phyloP scores from a whole-genome alignment of 23 tunicate genomes.

The Trididemnum clinides region DNA sequence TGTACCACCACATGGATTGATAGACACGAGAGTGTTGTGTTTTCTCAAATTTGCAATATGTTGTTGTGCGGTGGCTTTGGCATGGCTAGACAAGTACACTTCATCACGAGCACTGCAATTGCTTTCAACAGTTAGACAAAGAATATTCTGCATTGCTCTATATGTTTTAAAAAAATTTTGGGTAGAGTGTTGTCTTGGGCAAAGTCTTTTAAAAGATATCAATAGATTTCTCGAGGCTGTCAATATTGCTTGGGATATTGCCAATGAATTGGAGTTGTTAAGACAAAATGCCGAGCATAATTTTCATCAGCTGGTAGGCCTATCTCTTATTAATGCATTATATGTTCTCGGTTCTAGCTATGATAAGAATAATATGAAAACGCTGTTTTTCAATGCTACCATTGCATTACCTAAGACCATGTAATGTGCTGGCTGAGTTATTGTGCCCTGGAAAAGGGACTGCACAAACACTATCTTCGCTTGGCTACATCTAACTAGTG shows the following conservation, averaged over 20 bases:
- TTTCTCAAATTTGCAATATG: constrained; percentile 10
- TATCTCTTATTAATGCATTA: too few relatives aligned
- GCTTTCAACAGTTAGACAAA: constrained; percentile 4
- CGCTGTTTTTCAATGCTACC: too few relatives aligned
- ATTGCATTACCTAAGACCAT: too few relatives aligned
- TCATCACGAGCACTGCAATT: constrained; percentile 22
- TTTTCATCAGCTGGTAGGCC: constrained; percentile 7
- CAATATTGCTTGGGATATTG: neutral
- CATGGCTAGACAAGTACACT: constrained; percentile 17
- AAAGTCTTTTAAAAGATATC: neutral
- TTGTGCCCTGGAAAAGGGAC: too few relatives aligned
- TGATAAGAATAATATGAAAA: too few relatives aligned
- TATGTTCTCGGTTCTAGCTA: too few relatives aligned
- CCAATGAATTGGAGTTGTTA: neutral
- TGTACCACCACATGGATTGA: constrained; percentile 17
- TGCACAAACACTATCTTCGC: too few relatives aligned
- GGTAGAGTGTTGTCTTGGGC: neutral
- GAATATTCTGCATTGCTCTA: neutral
- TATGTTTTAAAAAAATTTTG: neutral
- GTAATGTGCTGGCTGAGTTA: too few relatives aligned
- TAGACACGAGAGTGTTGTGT: neutral
- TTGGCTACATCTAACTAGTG: too few relatives aligned
- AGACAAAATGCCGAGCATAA: constrained; percentile 10
- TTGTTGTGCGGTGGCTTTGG: neutral
- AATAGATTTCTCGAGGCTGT: neutral